Conservation (phyloP, 2,888 invertebrate genomes). For the Andrena chrysosceles region DNA sequence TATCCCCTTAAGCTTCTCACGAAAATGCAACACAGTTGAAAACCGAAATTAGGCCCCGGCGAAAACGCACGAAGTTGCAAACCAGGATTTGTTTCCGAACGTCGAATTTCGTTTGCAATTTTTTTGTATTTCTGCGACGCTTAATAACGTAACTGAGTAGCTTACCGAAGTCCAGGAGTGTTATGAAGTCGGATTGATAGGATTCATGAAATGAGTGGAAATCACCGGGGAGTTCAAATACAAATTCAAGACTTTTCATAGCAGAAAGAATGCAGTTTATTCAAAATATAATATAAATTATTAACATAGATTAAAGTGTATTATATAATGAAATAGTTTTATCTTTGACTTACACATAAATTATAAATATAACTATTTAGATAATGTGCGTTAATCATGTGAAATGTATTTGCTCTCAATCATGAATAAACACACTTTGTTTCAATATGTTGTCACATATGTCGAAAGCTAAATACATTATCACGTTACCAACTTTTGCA, state of each 20-base stretch:
- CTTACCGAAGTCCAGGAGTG: no score
- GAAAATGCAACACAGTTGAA: no score
- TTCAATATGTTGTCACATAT: background rate
- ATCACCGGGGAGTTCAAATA: no score
- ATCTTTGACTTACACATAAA: constrained; percentile 22
- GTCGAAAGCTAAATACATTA: background rate
- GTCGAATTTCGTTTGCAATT: no score
- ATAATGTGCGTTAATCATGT: constrained; percentile 3
- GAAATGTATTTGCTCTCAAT: background rate
- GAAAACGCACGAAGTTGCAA: no score
- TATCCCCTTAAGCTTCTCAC: no score
- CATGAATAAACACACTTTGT: constrained; percentile 13
- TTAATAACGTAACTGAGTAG: no score
- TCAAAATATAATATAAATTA: constrained; percentile 26
- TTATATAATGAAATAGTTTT: constrained; percentile 24
- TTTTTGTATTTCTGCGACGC: no score
- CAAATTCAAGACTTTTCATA: background rate
- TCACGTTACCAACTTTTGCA: background rate
- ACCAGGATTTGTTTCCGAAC: no score
- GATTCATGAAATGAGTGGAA: no score
- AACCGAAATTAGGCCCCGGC: no score
- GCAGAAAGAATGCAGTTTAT: constrained; percentile 36
- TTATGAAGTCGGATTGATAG: no score
- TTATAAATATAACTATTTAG: constrained; percentile 8
- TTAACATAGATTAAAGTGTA: constrained; percentile 36